Evolutionary conservation across 2,797 vertebrate genomes (phyloP).

Genomic region (Scleropages formosus): DNA sequence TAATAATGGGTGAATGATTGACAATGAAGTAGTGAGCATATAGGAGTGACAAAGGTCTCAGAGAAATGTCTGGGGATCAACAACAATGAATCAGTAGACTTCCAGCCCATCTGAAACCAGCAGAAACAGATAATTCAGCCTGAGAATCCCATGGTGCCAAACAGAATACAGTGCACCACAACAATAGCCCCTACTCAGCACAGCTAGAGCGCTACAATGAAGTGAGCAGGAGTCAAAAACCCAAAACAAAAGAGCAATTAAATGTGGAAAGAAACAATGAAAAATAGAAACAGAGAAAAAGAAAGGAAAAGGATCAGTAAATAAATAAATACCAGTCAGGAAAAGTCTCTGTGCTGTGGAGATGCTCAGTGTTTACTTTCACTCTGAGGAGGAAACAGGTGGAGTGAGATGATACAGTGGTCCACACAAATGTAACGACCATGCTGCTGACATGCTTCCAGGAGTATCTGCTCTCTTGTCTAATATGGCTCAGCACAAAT

Average conservation of each 20-base stretch:
- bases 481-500: background rate
- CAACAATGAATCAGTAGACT: background rate
- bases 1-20: background rate
- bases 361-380: slow-evolving; percentile 44
- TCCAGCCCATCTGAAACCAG: background rate
- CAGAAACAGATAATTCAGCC: background rate
- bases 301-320: slow-evolving; percentile 32
- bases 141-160: background rate
- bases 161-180: background rate
- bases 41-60: background rate
- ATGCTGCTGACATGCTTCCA: slow-evolving; percentile 21
- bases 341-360: slow-evolving; percentile 43
- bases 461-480: background rate
- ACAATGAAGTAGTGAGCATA: background rate
- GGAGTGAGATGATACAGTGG: slow-evolving; percentile 37
- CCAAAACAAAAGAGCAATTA: background rate
- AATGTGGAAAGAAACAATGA: background rate
- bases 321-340: slow-evolving; percentile 48
- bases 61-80: background rate
- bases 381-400: slow-evolving; percentile 44
- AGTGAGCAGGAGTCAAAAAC: no score
- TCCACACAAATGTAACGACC: slow-evolving; percentile 36
- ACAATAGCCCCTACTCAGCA: background rate
- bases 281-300: slow-evolving; percentile 2
- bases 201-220: slow-evolving; percentile 11